Conservation (phyloP, 2,888 invertebrate species). For the Celastrina argiolus region DNA sequence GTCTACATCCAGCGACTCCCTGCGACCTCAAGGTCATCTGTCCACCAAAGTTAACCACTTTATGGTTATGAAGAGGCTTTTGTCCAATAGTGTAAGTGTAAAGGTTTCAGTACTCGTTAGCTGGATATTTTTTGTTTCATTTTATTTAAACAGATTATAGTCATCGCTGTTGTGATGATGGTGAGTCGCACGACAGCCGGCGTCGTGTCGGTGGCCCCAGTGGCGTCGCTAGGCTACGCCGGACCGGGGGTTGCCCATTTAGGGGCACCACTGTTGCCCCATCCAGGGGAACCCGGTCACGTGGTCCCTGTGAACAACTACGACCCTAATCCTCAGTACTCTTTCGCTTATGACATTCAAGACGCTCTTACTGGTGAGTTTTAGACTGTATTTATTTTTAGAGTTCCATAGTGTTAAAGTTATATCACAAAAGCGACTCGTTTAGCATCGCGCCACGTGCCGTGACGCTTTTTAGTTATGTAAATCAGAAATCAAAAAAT, state of each 20-base stretch:
- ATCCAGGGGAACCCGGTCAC: constrained; percentile 41
- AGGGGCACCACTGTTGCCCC: constrained; percentile 52
- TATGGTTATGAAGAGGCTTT: too few species aligned
- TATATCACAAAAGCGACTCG: too few species aligned
- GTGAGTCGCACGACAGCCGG: constrained; percentile 52
- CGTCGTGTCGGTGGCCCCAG: constrained; percentile 46
- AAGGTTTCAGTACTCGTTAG: too few species aligned
- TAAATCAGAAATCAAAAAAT: too few species aligned
- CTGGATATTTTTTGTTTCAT: constrained; percentile 1
- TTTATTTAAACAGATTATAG: constrained; percentile 46
- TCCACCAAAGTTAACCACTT: too few species aligned
- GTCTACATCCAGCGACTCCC: too few species aligned
- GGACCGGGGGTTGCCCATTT: constrained; percentile 42
- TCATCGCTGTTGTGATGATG: constrained; percentile 53
- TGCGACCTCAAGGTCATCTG: too few species aligned
- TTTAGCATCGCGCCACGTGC: too few species aligned
- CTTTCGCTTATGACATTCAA: constrained; percentile 83
- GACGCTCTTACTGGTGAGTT: constrained; percentile 80
- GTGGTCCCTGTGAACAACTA: constrained; percentile 73
- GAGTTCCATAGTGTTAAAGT: too few species aligned
- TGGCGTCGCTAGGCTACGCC: constrained; percentile 49
- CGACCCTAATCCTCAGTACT: constrained; percentile 82
- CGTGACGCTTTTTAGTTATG: too few species aligned
- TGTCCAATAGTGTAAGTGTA: too few species aligned
- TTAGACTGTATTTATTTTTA: too few species aligned